Evolutionary conservation across 2,113 vertebrate species (phyloP).

Genomic region (Aleadryas rufinucha): DNA sequence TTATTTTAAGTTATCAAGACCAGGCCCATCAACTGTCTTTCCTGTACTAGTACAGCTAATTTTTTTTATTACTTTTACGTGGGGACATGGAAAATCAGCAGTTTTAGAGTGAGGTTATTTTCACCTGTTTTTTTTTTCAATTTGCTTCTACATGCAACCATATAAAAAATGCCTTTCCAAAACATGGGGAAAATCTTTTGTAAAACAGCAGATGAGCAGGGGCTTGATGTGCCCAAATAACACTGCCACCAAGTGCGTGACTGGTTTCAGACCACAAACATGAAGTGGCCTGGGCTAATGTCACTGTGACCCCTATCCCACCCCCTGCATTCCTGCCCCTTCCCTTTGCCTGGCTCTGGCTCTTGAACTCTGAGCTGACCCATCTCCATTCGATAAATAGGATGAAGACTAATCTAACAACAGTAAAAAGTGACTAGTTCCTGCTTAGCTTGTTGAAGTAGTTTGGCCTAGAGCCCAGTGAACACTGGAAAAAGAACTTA

Average conservation of each 20-base stretch:
- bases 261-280: neutral
- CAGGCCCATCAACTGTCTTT: neutral
- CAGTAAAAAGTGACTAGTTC: neutral
- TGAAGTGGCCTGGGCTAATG: neutral
- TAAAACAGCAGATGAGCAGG: neutral
- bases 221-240: neutral
- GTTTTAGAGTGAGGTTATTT: neutral
- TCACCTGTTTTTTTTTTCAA: neutral
- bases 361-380: neutral
- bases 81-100: neutral
- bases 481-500: neutral
- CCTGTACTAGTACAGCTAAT: neutral
- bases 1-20: neutral
- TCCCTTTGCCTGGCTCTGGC: neutral
- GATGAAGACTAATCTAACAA: neutral
- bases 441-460: neutral
- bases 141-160: neutral
- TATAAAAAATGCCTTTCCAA: neutral
- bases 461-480: constrained; percentile 1
- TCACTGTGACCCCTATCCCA: neutral
- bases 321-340: neutral
- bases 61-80: neutral
- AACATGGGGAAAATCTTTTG: neutral
- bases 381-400: neutral
- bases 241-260: neutral